Evolutionary conservation across 2,113 vertebrate species (phyloP), one percentile per base, ranked within the genome.

Genomic region (Callocephalon fimbriatum): DNA sequence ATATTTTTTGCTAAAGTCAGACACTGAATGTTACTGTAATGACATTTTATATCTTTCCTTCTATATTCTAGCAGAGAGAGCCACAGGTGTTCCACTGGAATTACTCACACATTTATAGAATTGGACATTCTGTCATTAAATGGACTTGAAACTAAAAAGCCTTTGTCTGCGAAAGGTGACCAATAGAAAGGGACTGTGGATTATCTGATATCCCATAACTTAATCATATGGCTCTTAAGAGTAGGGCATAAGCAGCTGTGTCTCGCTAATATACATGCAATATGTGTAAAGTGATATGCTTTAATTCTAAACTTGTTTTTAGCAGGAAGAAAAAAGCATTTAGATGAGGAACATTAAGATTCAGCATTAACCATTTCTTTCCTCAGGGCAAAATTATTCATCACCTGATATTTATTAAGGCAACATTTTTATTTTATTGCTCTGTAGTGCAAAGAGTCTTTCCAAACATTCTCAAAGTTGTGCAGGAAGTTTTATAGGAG

Each of bases 211-310:
- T 98, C 98, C 99, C 99, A 99, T 99, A 99, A 99, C 99, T 99
- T 99, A 99, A 99, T 99, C 99, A 99, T 99, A 99, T 99, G 99
- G 99, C 99, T 99, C 99, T 99, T 99, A 99, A 99, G 99, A 99
- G 99, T 98, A 99, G 98, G 98, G 98, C 98, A 98, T 98, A 98
- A 98, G 98, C 99, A 99, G 99, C 99, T 99, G 99, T 98, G 99
- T 97, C 99, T 99, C 98, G 8, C 98, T 99, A 99, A 99, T 99
- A 99, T 99, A 99, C 98, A 98, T 99, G 99, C 99, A 98, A 98
- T 99, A 99, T 99, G 99, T 99, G 99, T 99, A 99, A 99, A 99
- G 99, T 95, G 99, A 99, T 99, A 99, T 95, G 98, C 99, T 99
- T 99, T 99, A 99, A 99, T 99, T 99, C 98, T 98, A 98, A 99